phyloP scores from a whole-genome alignment of 1,140 invertebrate species.

The Pararge aegeria region DNA sequence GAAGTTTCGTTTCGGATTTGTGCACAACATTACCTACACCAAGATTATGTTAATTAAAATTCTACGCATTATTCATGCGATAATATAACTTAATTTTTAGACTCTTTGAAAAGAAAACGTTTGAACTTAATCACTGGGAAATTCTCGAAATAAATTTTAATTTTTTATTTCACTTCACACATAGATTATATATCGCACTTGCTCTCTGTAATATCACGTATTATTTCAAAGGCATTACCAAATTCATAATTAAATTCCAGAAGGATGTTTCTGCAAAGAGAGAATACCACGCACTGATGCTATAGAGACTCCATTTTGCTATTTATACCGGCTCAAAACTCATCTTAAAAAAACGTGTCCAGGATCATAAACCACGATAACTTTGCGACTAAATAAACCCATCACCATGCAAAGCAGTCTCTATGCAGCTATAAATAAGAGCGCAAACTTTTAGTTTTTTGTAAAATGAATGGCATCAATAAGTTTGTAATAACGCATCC shows the following conservation, averaged over 20 bases:
- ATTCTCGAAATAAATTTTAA: no score
- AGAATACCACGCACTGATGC: constrained; percentile 51
- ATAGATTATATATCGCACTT: not conserved
- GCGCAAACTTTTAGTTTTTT: not conserved
- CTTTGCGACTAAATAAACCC: constrained; percentile 5
- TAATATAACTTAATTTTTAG: no score
- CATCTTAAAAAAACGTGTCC: constrained; percentile 65
- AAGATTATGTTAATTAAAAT: no score
- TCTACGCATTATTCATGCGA: no score
- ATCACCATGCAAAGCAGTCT: not conserved
- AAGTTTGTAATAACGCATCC: not conserved
- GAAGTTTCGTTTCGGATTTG: no score
- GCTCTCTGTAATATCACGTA: not conserved
- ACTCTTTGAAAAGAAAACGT: no score
- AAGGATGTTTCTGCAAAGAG: constrained; percentile 41
- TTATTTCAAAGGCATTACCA: constrained; percentile 47
- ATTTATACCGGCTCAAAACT: constrained; percentile 67
- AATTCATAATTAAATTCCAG: constrained; percentile 45
- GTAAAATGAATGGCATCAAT: not conserved
- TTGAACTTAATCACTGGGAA: no score
- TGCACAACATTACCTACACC: no score
- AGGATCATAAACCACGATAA: constrained; percentile 36
- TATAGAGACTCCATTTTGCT: constrained; percentile 42
- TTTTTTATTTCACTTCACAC: not conserved
- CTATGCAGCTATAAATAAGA: not conserved